Conservation (phyloP, 53 echinoderm and acorn worm genomes). For the Antedon mediterranea region DNA sequence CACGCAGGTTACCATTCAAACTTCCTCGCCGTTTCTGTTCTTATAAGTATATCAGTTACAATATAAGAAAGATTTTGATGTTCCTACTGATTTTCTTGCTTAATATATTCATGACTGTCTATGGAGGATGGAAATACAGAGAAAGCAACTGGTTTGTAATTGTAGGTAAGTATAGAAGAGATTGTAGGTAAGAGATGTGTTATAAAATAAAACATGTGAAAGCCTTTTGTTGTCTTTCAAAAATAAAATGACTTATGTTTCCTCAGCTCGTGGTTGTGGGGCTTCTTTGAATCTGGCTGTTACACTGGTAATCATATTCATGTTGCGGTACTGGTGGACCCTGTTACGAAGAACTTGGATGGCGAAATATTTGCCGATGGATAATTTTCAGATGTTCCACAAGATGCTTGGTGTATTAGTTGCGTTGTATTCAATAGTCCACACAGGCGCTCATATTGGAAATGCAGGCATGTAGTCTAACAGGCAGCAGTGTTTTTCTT, state of each 20-base stretch:
- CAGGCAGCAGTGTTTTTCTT: neutral
- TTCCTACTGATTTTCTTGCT: neutral
- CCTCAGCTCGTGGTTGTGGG: constrained; percentile 29
- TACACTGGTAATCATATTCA: constrained; percentile 18
- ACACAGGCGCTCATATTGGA: constrained; percentile 12
- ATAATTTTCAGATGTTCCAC: constrained; percentile 24
- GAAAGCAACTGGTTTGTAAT: neutral
- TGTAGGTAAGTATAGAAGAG: too few relatives aligned
- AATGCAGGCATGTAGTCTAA: constrained; percentile 15
- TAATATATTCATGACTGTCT: neutral
- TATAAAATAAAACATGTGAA: too few relatives aligned
- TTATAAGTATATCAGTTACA: neutral
- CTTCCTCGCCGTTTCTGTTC: neutral
- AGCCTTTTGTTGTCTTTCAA: too few relatives aligned
- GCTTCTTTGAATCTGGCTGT: constrained; percentile 16
- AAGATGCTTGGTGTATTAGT: constrained; percentile 20
- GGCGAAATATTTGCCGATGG: constrained; percentile 28
- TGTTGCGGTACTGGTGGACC: constrained; percentile 31
- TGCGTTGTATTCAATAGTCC: constrained; percentile 12
- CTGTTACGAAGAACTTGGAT: constrained; percentile 18
- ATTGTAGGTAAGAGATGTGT: too few relatives aligned
- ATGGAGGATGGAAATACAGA: neutral
- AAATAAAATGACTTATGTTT: neutral
- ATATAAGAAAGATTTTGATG: neutral
- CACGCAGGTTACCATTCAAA: neutral